A percentile compares a stretch with the other conserved stretches of the same genome.
phyloP scores from a whole-genome alignment of 2,113 vertebrate species.

The Lethenteron camtschaticum region DNA sequence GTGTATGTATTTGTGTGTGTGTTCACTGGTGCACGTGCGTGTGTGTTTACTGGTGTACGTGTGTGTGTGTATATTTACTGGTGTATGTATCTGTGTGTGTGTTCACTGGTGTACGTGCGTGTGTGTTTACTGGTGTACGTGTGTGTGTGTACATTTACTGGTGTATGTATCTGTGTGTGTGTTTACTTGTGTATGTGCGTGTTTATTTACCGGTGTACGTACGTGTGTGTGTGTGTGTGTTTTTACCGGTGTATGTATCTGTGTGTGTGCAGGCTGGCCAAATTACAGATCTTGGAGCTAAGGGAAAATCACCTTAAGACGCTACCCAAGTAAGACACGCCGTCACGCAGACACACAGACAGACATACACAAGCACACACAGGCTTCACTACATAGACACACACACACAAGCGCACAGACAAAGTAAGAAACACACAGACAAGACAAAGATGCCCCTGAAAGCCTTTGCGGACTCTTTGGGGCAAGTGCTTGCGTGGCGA shows the following conservation, averaged over 20 bases:
- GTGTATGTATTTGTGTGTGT: too few species aligned
- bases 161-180: not conserved
- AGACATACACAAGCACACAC: not conserved
- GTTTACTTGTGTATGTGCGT: not conserved
- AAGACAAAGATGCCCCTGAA: too few species aligned
- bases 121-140: not conserved
- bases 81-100: not conserved
- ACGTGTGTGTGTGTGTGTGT: not conserved
- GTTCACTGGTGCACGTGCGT: too few species aligned
- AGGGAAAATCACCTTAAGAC: constrained; percentile 95
- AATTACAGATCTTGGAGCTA: constrained; percentile 86
- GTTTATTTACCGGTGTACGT: not conserved
- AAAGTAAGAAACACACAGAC: too few species aligned
- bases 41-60: not conserved
- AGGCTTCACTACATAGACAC: not conserved
- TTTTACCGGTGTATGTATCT: not conserved
- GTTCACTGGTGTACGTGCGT: not conserved
- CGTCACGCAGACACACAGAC: not conserved
- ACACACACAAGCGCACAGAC: not conserved
- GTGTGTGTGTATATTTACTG: not conserved
- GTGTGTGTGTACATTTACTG: not conserved
- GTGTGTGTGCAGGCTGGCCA: constrained; percentile 42
- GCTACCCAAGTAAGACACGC: constrained; percentile 76
- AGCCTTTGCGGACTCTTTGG: too few species aligned
- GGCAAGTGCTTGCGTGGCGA: too few species aligned